A percentile compares a stretch with the other conserved stretches of the same genome.
These are phyloP conservation scores for Homalodisca vitripennis DNA, from an alignment of 1,140 invertebrate species.

Conservation along the genomic window DNA sequence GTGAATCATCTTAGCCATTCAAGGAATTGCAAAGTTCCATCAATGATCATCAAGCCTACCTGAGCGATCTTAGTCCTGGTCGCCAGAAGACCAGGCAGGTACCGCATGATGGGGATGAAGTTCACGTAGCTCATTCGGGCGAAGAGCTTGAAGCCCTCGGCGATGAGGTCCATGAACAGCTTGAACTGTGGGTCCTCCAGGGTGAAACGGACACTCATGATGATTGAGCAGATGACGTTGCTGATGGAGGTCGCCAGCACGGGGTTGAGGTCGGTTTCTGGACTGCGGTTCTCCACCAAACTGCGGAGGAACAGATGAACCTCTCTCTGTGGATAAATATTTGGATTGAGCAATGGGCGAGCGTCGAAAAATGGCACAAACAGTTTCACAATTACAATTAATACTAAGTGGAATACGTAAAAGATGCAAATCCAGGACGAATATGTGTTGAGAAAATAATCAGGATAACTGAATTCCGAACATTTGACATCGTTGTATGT, in stretches of 20 bases:
- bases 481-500: too few species aligned
- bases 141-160: constrained; percentile 86
- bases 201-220: constrained; percentile 85
- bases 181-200: constrained; percentile 72
- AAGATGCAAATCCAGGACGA: too few species aligned
- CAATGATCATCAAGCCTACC: constrained; percentile 45
- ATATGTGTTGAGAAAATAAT: too few species aligned
- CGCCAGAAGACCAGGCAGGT: constrained; percentile 69
- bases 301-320: constrained; percentile 69
- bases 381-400: too few species aligned
- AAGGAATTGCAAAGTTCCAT: neutral
- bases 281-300: constrained; percentile 58
- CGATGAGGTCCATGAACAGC: constrained; percentile 77
- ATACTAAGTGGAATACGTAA: too few species aligned
- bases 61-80: constrained; percentile 72
- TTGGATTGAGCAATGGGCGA: too few species aligned
- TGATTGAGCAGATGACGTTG: constrained; percentile 88
- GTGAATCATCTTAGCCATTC: neutral
- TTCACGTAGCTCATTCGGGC: constrained; percentile 62
- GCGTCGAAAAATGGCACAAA: too few species aligned
- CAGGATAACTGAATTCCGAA: too few species aligned
- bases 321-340: constrained; percentile 76
- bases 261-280: constrained; percentile 67
- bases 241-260: constrained; percentile 77
- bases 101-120: constrained; percentile 68